Conservation (phyloP, 2,888 invertebrate genomes). For the Cephalotes varians region DNA sequence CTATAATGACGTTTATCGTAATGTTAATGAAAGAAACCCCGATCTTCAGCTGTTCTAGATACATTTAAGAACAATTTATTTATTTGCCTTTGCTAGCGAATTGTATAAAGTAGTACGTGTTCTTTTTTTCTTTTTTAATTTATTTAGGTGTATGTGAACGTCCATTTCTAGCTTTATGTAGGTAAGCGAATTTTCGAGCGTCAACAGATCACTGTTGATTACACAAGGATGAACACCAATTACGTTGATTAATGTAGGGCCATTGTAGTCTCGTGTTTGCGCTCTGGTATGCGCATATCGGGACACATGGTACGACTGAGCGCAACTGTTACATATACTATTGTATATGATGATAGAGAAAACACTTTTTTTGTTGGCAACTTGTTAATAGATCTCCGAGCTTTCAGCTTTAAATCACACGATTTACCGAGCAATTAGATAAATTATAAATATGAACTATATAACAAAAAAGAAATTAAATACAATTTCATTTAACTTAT, state of each 20-base stretch:
- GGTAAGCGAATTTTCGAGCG: constrained; percentile 81
- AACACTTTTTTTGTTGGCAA: constrained; percentile 73
- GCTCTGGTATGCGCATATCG: constrained; percentile 67
- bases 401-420: constrained; percentile 79
- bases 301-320: constrained; percentile 83
- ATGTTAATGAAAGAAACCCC: constrained; percentile 66
- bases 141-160: constrained; percentile 77
- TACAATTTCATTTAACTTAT: constrained; percentile 32
- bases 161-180: constrained; percentile 82
- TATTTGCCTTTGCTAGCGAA: constrained; percentile 72
- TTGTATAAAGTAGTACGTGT: constrained; percentile 73
- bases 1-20: constrained; percentile 75
- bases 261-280: constrained; percentile 74
- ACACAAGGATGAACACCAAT: constrained; percentile 86
- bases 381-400: constrained; percentile 81
- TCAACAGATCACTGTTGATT: constrained; percentile 84
- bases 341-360: constrained; percentile 83
- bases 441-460: constrained; percentile 66
- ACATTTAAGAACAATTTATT: constrained; percentile 72
- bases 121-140: constrained; percentile 69
- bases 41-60: constrained; percentile 64
- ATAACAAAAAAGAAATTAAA: constrained; percentile 42
- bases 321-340: constrained; percentile 85
- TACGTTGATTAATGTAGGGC: constrained; percentile 83
- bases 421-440: constrained; percentile 68